phyloP scores from a whole-genome alignment of 2,888 invertebrate species.

The Bhutanitis thaidina region DNA sequence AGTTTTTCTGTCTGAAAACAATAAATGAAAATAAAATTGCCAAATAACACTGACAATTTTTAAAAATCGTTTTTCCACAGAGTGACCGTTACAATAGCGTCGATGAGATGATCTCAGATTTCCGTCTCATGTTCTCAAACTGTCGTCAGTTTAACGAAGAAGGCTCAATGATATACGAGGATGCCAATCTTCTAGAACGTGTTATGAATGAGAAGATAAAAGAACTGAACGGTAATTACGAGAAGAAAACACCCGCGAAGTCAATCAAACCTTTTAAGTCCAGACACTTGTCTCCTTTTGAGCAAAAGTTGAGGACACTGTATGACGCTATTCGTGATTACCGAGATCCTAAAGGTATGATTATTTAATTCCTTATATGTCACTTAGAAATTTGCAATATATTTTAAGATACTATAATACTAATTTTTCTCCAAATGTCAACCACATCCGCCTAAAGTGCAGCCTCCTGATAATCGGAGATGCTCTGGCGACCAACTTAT shows the following conservation, averaged over 20 bases:
- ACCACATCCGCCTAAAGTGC: too few species aligned
- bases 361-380: background rate
- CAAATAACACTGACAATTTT: too few species aligned
- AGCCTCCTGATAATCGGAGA: too few species aligned
- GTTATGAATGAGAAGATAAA: conserved; percentile 90
- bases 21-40: too few species aligned
- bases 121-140: conserved; percentile 97
- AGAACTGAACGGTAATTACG: conserved; percentile 82
- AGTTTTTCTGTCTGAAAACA: too few species aligned
- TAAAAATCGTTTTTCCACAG: conserved; percentile 29
- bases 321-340: conserved; percentile 95
- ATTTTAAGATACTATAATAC: too few species aligned
- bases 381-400: too few species aligned
- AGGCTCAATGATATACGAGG: conserved; percentile 96
- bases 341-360: conserved; percentile 76
- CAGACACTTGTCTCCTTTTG: conserved; percentile 78
- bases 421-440: too few species aligned
- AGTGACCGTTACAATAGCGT: conserved; percentile 89
- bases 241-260: conserved; percentile 78
- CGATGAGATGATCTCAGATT: conserved; percentile 92
- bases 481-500: too few species aligned
- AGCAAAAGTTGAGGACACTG: conserved; percentile 90
- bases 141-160: conserved; percentile 98
- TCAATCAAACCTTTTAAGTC: conserved; percentile 54
- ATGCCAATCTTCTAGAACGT: conserved; percentile 93